These are phyloP conservation scores for Corapipo altera DNA, from an alignment of 2,113 vertebrate genomes.

Conservation along the genomic window DNA sequence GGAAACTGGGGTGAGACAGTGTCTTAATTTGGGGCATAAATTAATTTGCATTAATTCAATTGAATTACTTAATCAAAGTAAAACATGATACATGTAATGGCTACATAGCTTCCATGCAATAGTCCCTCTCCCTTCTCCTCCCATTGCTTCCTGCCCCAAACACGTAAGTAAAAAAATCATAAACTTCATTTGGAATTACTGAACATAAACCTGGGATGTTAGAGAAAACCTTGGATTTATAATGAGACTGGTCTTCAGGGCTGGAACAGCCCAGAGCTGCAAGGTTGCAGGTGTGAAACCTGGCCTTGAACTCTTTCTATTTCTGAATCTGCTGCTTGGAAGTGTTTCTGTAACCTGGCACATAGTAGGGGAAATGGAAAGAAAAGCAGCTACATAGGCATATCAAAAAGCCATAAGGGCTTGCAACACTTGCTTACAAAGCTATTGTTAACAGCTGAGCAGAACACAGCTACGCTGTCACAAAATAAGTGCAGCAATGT, in stretches of 20 bases:
- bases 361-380: constrained; percentile 38
- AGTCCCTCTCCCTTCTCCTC: not conserved
- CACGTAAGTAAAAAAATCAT: not conserved
- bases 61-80: not conserved
- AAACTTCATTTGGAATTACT: not conserved
- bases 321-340: constrained; percentile 56
- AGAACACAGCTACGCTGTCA: not conserved
- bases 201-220: not conserved
- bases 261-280: not conserved
- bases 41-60: not conserved
- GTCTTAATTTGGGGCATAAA: not conserved
- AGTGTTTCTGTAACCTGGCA: constrained; percentile 56
- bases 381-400: constrained; percentile 40
- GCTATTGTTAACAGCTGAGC: constrained; percentile 33
- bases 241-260: not conserved
- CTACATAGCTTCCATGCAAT: not conserved
- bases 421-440: constrained; percentile 32
- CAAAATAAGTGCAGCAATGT: not conserved
- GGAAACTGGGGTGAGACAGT: not conserved
- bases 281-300: constrained; percentile 53
- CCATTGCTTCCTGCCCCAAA: not conserved
- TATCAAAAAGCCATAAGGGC: constrained; percentile 31
- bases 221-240: not conserved
- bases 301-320: constrained; percentile 65
- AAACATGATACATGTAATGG: not conserved